Base-by-base conservation (phyloP, 2,797 vertebrate genomes). In the Chelon labrosus region DNA sequence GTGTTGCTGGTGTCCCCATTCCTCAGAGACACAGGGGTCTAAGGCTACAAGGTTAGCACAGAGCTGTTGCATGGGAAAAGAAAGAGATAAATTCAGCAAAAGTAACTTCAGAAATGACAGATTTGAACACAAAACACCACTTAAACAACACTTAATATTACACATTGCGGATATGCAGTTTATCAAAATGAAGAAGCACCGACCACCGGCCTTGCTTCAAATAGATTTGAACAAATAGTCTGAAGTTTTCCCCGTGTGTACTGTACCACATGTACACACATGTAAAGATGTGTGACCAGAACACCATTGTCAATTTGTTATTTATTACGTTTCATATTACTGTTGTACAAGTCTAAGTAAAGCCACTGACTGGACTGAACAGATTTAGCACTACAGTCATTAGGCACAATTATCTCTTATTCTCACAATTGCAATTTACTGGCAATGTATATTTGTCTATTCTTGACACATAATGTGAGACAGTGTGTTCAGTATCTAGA, bases 1-100 rank as follows among this genome's bases (percentile, higher is more conserved):
- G 66, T 82, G 73, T 56, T 73, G 75, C 68, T 82, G 73, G 51
- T 78, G 80, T 65, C 79, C 76, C 71, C 71, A 79, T 87, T 83
- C 73, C 72, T 74, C 64, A 67, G 53, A 79, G 67, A 64, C 73
- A 70, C 61, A 65, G 62, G 57, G 65, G 76, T 79, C 71, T 35
- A 16, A 39, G 39, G 59, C 56, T 1, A 10, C 4, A 0, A 20
- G 71, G 65, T 79, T 80, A 44, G 64, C 56, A 42, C 47, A 61
- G 41, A 70, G 19, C 27, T n/a, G 44, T 3, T 65, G 13, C 49
- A 74, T 77, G 72, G 56, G 74, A 79, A 73, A 64, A 53, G 50
- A 16, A 59, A 60, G 16, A 60, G 54, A 31, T 17, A 5, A 50
- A 65, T 4, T 16, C 14, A 7, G 31, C 31, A 16, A 44, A 17